These are phyloP conservation scores for Rousettus madagascariensis DNA, from an alignment of 2,797 vertebrate species.

Conservation along the genomic window DNA sequence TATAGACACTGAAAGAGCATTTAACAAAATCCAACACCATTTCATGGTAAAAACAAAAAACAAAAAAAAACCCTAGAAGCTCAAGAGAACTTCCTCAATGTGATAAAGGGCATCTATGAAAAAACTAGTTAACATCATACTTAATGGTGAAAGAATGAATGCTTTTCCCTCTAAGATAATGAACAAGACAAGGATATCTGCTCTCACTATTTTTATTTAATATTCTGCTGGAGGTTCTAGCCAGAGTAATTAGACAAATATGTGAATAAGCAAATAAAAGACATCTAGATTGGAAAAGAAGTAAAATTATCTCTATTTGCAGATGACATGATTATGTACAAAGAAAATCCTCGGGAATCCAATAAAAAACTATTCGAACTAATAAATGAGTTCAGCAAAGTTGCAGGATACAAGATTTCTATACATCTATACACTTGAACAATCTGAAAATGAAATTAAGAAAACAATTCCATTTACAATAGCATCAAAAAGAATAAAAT, in stretches of 20 bases:
- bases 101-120: neutral
- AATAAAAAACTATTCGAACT: neutral
- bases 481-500: neutral
- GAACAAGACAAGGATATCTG: neutral
- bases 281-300: neutral
- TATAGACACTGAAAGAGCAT: neutral
- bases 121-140: neutral
- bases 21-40: neutral
- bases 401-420: neutral
- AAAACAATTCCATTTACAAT: neutral
- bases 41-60: neutral
- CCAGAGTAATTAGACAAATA: neutral
- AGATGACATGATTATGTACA: neutral
- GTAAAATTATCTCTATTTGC: neutral
- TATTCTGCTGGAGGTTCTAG: neutral
- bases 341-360: neutral
- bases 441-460: neutral
- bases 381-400: neutral
- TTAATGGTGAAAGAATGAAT: neutral
- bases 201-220: neutral
- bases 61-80: neutral
- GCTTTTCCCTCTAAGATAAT: neutral
- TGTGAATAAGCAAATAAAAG: neutral
- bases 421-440: neutral
- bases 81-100: neutral